Percentiles rank a stretch among this genome's conserved stretches.
These are phyloP conservation scores for Scaptomyza polygonia DNA, from an alignment of 2,888 invertebrate genomes.

Conservation along the genomic window DNA sequence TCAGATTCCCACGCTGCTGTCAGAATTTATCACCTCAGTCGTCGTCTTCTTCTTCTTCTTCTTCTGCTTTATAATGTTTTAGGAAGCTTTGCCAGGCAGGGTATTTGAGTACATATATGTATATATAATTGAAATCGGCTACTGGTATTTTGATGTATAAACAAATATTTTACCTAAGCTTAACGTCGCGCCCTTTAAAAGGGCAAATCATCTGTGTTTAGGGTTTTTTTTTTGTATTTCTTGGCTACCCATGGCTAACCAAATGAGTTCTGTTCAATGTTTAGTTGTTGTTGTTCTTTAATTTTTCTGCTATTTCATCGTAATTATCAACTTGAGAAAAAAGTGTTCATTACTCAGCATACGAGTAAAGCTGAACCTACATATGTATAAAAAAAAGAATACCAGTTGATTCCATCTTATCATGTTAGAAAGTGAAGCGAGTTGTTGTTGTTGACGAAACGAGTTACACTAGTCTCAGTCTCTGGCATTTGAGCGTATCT, in stretches of 20 bases:
- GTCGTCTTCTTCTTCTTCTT: constrained; percentile 2
- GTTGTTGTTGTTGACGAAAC: constrained; percentile 34
- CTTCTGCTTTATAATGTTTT: no score
- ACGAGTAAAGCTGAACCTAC: background rate
- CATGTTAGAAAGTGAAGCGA: constrained; percentile 71
- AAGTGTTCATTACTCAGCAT: constrained; percentile 64
- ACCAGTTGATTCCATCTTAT: constrained; percentile 48
- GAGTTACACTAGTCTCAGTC: constrained; percentile 47
- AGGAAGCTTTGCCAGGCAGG: constrained; percentile 18
- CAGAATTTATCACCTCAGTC: constrained; percentile 53
- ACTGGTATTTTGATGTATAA: constrained; percentile 74
- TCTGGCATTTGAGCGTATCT: constrained; percentile 8
- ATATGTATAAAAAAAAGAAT: constrained; percentile 24
- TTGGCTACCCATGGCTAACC: constrained; percentile 43
- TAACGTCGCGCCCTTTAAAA: constrained; percentile 35
- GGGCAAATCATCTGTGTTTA: constrained; percentile 55
- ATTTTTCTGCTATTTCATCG: constrained; percentile 69
- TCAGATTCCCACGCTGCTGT: constrained; percentile 67
- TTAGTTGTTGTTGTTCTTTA: background rate
- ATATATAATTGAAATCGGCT: constrained; percentile 71
- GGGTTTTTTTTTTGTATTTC: constrained; percentile 6
- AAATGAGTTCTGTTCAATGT: constrained; percentile 57
- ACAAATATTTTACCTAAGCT: constrained; percentile 75
- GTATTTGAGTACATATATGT: constrained; percentile 3
- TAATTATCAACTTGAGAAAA: constrained; percentile 76